These are phyloP conservation scores for Nothocercus julius DNA, from an alignment of 2,113 vertebrate species.

Conservation along the genomic window DNA sequence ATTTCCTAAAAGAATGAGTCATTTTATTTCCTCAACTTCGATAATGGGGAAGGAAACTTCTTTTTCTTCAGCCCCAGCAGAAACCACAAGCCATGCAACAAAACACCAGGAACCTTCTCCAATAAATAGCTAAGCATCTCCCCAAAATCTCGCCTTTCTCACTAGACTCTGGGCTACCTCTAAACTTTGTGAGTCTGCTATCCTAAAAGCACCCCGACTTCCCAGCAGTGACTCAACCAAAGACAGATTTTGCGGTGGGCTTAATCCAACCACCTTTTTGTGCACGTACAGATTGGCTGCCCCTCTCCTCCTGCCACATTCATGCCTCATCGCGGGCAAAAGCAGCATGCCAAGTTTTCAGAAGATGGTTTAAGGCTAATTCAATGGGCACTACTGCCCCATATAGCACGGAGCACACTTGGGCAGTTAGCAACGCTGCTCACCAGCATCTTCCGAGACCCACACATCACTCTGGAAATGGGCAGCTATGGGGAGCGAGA, in stretches of 20 bases:
- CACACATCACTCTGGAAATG: not conserved
- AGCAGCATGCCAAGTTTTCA: not conserved
- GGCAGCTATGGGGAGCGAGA: not conserved
- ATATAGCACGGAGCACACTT: not conserved
- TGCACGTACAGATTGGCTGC: not conserved
- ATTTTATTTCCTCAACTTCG: not conserved
- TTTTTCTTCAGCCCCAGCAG: not conserved
- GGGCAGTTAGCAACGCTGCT: not conserved
- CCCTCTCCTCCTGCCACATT: not conserved
- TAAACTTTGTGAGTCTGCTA: not conserved
- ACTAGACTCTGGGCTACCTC: not conserved
- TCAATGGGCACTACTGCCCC: not conserved
- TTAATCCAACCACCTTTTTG: not conserved
- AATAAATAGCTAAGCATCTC: not conserved
- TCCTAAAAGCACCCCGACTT: not conserved
- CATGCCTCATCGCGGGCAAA: not conserved
- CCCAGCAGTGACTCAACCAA: not conserved
- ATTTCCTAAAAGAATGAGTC: not conserved
- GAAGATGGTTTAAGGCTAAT: not conserved
- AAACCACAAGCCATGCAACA: slow-evolving; percentile 21
- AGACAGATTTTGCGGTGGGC: not conserved
- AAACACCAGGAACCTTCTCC: not conserved
- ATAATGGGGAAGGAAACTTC: not conserved
- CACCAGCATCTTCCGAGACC: not conserved
- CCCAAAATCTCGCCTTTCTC: not conserved